Conservation (phyloP, 1,140 invertebrate genomes). For the Temnothorax curvispinosus region DNA sequence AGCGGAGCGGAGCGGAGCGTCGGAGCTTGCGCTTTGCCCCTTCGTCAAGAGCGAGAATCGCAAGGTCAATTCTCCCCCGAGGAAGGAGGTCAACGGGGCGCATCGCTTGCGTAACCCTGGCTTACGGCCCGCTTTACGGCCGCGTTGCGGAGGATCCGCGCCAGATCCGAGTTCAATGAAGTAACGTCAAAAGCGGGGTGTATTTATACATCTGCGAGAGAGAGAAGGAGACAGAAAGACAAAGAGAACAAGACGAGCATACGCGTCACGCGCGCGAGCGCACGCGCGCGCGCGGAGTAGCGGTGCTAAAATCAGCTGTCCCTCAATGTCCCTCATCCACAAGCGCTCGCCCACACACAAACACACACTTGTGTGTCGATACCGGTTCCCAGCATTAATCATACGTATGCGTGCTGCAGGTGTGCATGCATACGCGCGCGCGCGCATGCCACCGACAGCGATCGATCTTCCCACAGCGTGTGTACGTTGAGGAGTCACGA, state of each 20-base stretch:
- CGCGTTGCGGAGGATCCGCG: constrained; percentile 73
- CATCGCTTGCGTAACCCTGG: constrained; percentile 82
- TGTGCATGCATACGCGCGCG: background rate
- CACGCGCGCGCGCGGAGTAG: constrained; percentile 66
- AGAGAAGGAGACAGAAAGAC: background rate
- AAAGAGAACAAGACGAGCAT: background rate
- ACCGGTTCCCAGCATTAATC: background rate
- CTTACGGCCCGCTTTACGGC: constrained; percentile 71
- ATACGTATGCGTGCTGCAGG: too few relatives aligned
- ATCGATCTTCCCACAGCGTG: background rate
- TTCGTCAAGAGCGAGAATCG: constrained; percentile 71
- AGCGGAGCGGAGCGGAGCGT: too few relatives aligned
- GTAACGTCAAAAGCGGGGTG: constrained; percentile 78
- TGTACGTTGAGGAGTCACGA: background rate
- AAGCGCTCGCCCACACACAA: background rate
- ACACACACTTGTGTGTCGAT: background rate
- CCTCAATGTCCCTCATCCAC: constrained; percentile 43
- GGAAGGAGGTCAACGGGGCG: constrained; percentile 82
- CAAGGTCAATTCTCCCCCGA: constrained; percentile 80
- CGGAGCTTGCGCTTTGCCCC: constrained; percentile 11
- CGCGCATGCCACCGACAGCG: background rate
- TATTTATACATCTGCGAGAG: constrained; percentile 73
- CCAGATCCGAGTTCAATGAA: constrained; percentile 84
- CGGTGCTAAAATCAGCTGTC: constrained; percentile 70
- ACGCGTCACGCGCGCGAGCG: constrained; percentile 66